Evolutionary conservation across 2,797 vertebrate genomes (phyloP).

Genomic region (Thripadectes ignobilis): DNA sequence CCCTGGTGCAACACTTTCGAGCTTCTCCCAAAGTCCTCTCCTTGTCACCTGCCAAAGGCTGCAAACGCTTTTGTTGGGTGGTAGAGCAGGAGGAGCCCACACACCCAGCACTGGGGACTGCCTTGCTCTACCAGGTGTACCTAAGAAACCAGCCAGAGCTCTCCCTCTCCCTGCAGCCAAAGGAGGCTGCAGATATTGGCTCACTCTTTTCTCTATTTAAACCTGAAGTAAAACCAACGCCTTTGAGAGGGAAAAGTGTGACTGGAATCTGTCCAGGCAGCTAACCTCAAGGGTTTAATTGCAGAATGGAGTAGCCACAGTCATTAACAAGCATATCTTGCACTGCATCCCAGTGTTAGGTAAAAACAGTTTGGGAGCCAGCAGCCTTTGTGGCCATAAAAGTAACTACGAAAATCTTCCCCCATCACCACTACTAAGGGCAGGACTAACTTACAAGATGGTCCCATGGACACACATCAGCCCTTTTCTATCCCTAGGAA

Average conservation of each 20-base stretch:
- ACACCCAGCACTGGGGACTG: neutral
- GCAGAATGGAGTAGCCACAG: neutral
- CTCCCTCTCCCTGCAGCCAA: neutral
- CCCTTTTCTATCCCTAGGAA: neutral
- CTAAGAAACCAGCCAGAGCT: slow-evolving; percentile 31
- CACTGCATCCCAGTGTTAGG: neutral
- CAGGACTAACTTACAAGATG: neutral
- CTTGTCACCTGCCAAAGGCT: slow-evolving; percentile 29
- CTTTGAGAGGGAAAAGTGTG: neutral
- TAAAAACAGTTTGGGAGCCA: neutral
- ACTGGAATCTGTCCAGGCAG: neutral
- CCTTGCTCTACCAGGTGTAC: neutral
- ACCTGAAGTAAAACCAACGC: neutral
- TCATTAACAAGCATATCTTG: neutral
- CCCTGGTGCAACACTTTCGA: neutral
- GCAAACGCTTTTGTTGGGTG: slow-evolving; percentile 46
- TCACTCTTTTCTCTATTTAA: neutral
- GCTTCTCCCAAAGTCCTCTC: slow-evolving; percentile 15
- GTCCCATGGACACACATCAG: neutral
- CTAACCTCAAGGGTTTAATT: neutral
- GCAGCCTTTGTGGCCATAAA: neutral
- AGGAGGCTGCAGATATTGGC: neutral
- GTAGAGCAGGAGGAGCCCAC: neutral
- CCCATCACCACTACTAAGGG: neutral
- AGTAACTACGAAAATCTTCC: neutral